Evolutionary conservation across 2,113 vertebrate species (phyloP), one percentile per base, ranked within the genome.

Genomic region (Campylomormyrus numenius): DNA sequence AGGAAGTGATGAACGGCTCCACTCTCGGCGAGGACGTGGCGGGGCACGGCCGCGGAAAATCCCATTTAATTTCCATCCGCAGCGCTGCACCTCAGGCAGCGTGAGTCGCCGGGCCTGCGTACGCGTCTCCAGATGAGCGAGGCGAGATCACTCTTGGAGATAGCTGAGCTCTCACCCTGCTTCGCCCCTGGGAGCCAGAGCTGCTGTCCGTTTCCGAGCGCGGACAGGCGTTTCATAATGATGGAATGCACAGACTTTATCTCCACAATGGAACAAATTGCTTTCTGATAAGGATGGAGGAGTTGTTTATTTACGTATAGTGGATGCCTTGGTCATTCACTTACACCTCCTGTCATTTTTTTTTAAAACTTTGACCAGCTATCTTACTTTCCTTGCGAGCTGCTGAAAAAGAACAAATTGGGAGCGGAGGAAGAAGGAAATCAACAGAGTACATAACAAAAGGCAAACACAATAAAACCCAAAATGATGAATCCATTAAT

Each of bases 271-370:
- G 62, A 91, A 92, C 92, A 93, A 93, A 93, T 93, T 92, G 91
- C 92, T 93, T 92, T 91, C 91, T 90, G 91, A 92, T 93, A 92
- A 92, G 91, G 91, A 91, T 90, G 39, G 91, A 91, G 91, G 90
- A 91, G 85, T 88, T 91, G 90, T 90, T 93, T 91, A 91, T 90
- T 92, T 90, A 90, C 83, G 90, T 62, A 84, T 66, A 90, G 52
- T 50, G 77, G 89, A 77, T 85, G 77, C 86, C n/a, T 88, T 88
- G 87, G 90, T 86, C 88, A 46, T 88, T 90, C 89, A n/a, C 88
- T 86, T 85, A 50, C 39, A 80, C 83, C 49, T 31, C 80, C 77
- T 92, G 91, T 89, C 91, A 90, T 90, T 90, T 90, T 77, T 88
- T 70, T 74, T 39, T 35, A 19, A 83, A 87, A 89, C 88, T 89